A percentile compares a stretch with the other conserved stretches of the same genome.
phyloP scores from a whole-genome alignment of 2,888 invertebrate genomes.

The Agrotis ipsilon region DNA sequence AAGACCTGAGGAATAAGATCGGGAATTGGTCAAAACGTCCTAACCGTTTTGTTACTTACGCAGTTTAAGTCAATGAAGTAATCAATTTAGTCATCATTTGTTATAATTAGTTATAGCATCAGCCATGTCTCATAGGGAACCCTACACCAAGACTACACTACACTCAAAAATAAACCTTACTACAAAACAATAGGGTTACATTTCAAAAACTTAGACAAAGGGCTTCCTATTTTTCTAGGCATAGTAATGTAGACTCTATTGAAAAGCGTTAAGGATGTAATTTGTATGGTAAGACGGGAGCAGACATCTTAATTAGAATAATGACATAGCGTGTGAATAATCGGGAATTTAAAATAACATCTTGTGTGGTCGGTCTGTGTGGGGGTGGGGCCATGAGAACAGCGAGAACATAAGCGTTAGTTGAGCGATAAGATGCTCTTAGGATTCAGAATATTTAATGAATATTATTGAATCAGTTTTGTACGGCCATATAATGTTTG shows the following conservation, averaged over 20 bases:
- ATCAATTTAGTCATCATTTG: constrained; percentile 55
- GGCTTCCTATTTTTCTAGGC: not conserved
- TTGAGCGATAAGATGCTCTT: not conserved
- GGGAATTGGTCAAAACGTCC: not conserved
- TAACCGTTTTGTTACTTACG: not conserved
- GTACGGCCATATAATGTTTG: no score
- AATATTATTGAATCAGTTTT: not conserved
- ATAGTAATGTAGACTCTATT: constrained; percentile 31
- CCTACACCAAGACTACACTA: not conserved
- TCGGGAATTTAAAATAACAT: constrained; percentile 62
- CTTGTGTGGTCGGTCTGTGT: constrained; percentile 67
- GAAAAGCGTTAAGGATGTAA: fast-evolving
- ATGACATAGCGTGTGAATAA: constrained; percentile 76
- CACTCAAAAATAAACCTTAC: constrained; percentile 27
- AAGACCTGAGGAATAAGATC: not conserved
- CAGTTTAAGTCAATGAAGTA: constrained; percentile 44
- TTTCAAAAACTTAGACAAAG: not conserved
- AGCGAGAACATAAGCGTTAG: constrained; percentile 17
- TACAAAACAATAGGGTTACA: fast-evolving
- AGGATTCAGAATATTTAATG: not conserved
- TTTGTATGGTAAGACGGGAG: constrained; percentile 16
- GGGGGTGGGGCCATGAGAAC: constrained; percentile 35
- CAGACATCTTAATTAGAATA: constrained; percentile 71
- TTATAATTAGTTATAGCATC: constrained; percentile 52
- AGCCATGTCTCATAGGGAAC: constrained; percentile 32